Evolutionary conservation across 64 coral and sea anemone species (phyloP).

Genomic region (Dendronephthya gigantea): DNA sequence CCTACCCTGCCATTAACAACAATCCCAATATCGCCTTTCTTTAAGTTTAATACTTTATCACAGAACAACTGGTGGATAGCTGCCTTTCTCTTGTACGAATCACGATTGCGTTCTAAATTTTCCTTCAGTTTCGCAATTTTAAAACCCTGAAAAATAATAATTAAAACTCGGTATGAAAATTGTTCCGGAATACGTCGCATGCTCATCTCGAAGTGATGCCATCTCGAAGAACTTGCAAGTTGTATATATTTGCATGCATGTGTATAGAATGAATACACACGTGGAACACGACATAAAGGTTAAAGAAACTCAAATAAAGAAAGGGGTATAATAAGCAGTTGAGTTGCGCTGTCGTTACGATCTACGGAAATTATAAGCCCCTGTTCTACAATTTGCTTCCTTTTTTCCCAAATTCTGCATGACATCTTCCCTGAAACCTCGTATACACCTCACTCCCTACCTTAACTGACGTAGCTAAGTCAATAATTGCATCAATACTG

Average conservation of each 20-base stretch:
- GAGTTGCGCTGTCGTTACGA: too few species aligned
- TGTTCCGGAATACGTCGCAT: too few species aligned
- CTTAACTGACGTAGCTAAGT: neutral
- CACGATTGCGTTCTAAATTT: neutral
- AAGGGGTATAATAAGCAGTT: too few species aligned
- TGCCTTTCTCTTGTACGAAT: neutral
- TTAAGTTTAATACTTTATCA: constrained; percentile 8
- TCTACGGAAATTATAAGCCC: too few species aligned
- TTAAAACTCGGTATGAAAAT: neutral
- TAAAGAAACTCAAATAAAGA: too few species aligned
- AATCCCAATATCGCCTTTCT: neutral
- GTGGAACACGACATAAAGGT: neutral
- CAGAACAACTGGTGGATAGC: neutral
- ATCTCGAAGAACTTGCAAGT: too few species aligned
- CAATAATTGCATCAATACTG: neutral
- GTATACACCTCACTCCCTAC: neutral
- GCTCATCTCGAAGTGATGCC: too few species aligned
- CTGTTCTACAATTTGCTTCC: too few species aligned
- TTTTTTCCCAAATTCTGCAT: too few species aligned
- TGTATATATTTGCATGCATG: too few species aligned
- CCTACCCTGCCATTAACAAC: constrained; percentile 12
- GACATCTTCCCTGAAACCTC: too few species aligned
- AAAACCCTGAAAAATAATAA: neutral
- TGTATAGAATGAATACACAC: too few species aligned
- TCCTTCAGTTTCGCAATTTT: neutral